Percentiles rank a stretch among this genome's conserved stretches.
Conservation (phyloP, 2,797 vertebrate species). For the Paratrypauchen microcephalus region DNA sequence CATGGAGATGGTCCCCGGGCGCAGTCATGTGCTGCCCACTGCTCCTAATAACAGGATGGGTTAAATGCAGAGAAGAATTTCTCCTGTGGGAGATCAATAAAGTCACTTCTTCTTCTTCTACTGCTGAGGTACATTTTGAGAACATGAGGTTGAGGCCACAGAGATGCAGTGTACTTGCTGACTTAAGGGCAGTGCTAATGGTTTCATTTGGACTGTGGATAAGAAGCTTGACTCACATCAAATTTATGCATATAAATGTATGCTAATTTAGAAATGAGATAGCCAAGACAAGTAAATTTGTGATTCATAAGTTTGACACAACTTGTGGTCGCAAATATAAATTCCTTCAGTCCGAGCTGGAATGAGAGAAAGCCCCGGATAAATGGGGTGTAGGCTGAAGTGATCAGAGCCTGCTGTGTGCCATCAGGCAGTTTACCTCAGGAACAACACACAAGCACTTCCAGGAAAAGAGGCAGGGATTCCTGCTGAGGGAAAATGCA, state of each 20-base stretch:
- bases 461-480: conserved; percentile 71
- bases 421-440: conserved; percentile 72
- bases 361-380: conserved; percentile 39
- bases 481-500: conserved; percentile 73
- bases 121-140: not conserved
- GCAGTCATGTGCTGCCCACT: no score
- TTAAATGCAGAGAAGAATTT: no score
- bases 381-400: conserved; percentile 48
- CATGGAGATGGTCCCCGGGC: no score
- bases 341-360: not conserved
- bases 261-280: not conserved
- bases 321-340: conserved; percentile 29
- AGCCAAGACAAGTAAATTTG: conserved; percentile 10
- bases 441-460: conserved; percentile 75
- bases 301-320: conserved; percentile 7
- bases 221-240: not conserved
- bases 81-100: no score
- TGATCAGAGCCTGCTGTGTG: conserved; percentile 65
- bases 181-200: not conserved
- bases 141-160: not conserved
- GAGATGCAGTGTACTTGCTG: not conserved
- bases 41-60: no score
- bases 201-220: not conserved
- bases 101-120: no score
- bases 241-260: not conserved